Percentiles rank a stretch among this genome's conserved stretches.
These are phyloP conservation scores for Adrianichthys oophorus DNA, from an alignment of 2,797 vertebrate genomes.

Conservation along the genomic window DNA sequence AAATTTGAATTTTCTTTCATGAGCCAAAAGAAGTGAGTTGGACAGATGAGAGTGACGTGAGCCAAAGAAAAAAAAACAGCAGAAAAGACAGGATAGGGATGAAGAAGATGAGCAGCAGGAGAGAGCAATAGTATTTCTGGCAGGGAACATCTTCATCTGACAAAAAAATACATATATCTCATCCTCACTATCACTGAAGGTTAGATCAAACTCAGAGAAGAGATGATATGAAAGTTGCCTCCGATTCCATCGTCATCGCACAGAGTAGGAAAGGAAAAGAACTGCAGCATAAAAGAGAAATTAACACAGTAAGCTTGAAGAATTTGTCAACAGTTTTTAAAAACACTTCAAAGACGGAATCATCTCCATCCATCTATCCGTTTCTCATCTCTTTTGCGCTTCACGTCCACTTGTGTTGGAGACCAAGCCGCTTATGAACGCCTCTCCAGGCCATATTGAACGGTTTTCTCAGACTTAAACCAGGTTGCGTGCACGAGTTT, in stretches of 20 bases:
- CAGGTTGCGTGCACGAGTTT: slow-evolving; percentile 13
- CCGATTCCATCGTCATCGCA: no score
- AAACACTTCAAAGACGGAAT: no score
- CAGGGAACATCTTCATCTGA: neutral
- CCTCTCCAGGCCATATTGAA: neutral
- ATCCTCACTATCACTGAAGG: neutral
- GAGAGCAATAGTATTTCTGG: neutral
- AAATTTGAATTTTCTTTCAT: slow-evolving; percentile 6
- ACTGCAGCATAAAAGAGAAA: no score
- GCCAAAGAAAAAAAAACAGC: slow-evolving; percentile 6
- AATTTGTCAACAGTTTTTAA: no score
- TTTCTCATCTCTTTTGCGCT: neutral
- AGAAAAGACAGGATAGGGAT: slow-evolving; percentile 4
- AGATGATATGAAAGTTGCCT: no score
- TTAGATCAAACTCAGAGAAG: neutral
- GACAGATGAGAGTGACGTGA: neutral
- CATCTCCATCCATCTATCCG: no score
- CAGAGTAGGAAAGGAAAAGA: no score
- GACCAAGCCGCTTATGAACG: neutral
- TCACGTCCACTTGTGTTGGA: slow-evolving; percentile 1
- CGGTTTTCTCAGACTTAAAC: neutral
- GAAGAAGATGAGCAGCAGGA: slow-evolving; percentile 4
- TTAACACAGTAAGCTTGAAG: no score
- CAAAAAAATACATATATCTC: neutral
- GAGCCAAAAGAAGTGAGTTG: slow-evolving; percentile 3